Base-by-base conservation (phyloP, 2,888 invertebrate genomes). In the Microctonus aethiopoides region DNA sequence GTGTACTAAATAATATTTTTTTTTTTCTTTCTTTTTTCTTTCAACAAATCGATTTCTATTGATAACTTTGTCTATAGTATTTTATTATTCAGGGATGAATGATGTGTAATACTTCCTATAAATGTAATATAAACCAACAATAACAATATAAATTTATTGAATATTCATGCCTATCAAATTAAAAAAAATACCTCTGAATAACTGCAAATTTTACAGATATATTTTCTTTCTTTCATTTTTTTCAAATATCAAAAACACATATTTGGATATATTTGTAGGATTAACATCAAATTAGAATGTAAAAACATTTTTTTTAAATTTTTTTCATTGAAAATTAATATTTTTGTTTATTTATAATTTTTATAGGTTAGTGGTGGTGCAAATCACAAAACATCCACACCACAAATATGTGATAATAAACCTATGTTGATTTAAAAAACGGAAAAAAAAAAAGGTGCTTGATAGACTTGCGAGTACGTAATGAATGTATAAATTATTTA, bases 341-440 rank as follows among this genome's bases (percentile, higher is more conserved):
- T 32, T 62, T n/a, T n/a, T 62, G 3, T 29, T 64, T 64, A 67
- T 54, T 64, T 7, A 62, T 54, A 52, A 34, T 57, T 68, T n/a
- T 63, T 68, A n/a, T 57, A 13, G 16, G 29, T 57, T 32, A 57
- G 16, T 63, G 22, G 51, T 62, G 29, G 39, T 62, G 56, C 56
- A 71, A 75, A 71, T 64, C 70, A 70, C 62, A 29, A 63, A 62
- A 70, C 70, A 63, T 71, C 52, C 66, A 70, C 66, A 51, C 57
- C 72, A 73, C 68, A 65, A 63, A 34, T 16, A 67, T 69, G 63
- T 67, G n/a, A n/a, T n/a, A 60, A 76, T 71, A 57, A 74, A 74
- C 51, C 16, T 67, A 66, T 39, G 34, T 69, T 68, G 51, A 46
- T 6, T 46, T 0, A 1, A 24, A 22, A 51, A 51, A 3, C n/a